These are phyloP conservation scores for Alexandromys fortis DNA, from an alignment of 2,113 vertebrate species.

Conservation along the genomic window DNA sequence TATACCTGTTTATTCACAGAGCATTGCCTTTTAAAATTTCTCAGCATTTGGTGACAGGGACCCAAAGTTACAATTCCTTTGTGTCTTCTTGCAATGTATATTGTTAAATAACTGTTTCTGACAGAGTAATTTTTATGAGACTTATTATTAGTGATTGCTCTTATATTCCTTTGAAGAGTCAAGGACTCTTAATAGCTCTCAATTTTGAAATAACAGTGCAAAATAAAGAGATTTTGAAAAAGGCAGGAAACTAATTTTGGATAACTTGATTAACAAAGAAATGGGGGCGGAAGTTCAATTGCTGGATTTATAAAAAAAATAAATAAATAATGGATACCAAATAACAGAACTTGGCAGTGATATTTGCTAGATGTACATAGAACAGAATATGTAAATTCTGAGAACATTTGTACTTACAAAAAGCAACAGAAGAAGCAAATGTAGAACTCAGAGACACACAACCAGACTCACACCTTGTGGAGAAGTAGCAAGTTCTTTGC, in stretches of 20 bases:
- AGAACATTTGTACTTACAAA: background rate
- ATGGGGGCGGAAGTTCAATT: conserved; percentile 21
- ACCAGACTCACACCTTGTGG: background rate
- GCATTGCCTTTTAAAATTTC: conserved; percentile 31
- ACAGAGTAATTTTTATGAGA: conserved; percentile 70
- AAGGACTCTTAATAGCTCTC: conserved; percentile 74
- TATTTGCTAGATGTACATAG: background rate
- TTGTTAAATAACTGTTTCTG: conserved; percentile 72
- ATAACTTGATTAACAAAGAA: conserved; percentile 44
- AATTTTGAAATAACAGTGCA: conserved; percentile 65
- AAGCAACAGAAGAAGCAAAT: background rate
- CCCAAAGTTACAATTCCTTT: conserved; percentile 64
- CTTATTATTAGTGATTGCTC: conserved; percentile 72
- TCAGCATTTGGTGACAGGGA: conserved; percentile 49
- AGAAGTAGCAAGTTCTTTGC: background rate
- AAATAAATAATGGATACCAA: conserved; percentile 10
- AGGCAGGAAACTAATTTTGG: conserved; percentile 57
- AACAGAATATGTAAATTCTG: background rate
- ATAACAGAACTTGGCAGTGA: background rate
- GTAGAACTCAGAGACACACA: background rate
- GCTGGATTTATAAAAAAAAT: conserved; percentile 40
- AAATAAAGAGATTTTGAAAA: conserved; percentile 62
- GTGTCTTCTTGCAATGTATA: conserved; percentile 49
- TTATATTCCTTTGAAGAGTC: conserved; percentile 67
- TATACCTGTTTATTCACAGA: conserved; percentile 27